Percentiles rank a stretch among this genome's conserved stretches.
Evolutionary conservation across 2,113 vertebrate genomes (phyloP).

Genomic region (Microcebus lehilahytsara): DNA sequence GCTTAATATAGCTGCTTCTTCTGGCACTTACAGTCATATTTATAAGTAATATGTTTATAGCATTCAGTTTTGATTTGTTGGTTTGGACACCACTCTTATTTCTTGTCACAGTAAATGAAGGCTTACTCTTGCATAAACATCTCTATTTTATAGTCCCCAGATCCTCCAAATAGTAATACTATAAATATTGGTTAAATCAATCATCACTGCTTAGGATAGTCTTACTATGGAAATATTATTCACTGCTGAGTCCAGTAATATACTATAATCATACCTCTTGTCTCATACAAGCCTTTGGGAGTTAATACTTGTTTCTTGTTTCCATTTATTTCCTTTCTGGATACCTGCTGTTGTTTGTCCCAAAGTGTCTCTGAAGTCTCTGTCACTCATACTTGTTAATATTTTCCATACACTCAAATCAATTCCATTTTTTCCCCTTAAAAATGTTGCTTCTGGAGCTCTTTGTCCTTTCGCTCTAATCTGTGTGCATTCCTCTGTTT

Average conservation of each 20-base stretch:
- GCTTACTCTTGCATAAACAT: neutral
- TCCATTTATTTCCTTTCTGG: neutral
- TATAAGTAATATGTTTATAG: neutral
- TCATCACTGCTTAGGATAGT: neutral
- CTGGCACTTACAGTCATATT: neutral
- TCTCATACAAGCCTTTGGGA: neutral
- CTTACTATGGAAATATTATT: neutral
- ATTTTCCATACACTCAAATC: neutral
- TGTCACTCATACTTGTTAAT: neutral
- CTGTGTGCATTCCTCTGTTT: neutral
- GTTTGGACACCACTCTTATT: neutral
- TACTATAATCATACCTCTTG: neutral
- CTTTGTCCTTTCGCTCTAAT: neutral
- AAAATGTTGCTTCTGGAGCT: neutral
- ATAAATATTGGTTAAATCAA: neutral
- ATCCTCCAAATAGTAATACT: neutral
- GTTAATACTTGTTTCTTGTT: neutral
- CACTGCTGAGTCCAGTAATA: neutral
- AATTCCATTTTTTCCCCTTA: neutral
- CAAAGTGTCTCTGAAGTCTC: neutral
- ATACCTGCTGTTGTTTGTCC: neutral
- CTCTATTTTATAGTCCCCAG: neutral
- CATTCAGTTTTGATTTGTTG: neutral
- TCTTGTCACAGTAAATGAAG: slow-evolving; percentile 9
- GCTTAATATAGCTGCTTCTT: neutral